Evolutionary conservation across 2,113 vertebrate genomes (phyloP), one percentile per base, ranked within the genome.

Genomic region (Phylloscopus whistleri): DNA sequence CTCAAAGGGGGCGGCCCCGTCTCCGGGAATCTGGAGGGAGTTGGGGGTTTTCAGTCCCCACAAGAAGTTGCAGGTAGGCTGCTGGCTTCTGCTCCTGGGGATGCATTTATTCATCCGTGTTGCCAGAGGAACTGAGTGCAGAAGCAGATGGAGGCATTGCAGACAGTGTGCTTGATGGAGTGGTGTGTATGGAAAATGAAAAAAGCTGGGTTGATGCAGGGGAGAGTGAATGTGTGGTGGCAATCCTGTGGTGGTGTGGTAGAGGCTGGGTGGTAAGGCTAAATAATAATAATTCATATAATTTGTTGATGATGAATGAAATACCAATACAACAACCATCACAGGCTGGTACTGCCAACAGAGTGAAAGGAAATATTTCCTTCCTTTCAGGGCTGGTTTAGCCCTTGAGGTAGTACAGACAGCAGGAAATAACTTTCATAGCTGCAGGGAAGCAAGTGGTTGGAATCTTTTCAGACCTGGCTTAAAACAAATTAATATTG

Each of bases 1-100:
- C 92, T 99, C 31, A 98, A 99, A 94, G 97, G 92, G 10, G 98
- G 98, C 1, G 97, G 98, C 8, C 63, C 98, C 11, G 3, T 97
- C 70, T 60, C 96, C 3, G 73, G 83, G 3, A 92, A 60, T 21
- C 72, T 98, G 16, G 97, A 98, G 69, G 97, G 97, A 16, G 78
- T 96, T 11, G 89, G 98, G 11, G 96, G 88, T 72, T 95, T 99
- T 35, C 98, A 98, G 5, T 98, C 99, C 1, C 97, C 98, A 4
- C 98, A 98, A 96, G 99, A 99, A 94, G 95, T 99, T 46, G 90
- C 98, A 94, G 99, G 99, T 99, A 98, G 64, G 97, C 75, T 94
- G 63, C 59, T 95, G 93, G 70, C 55, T 89, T 48, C 51, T 67
- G 22, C 4, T 52, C 5, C 2, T 9, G 43, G 27, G 46, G 28